Evolutionary conservation across 2,113 vertebrate genomes (phyloP).

Genomic region (Aramus guarauna): DNA sequence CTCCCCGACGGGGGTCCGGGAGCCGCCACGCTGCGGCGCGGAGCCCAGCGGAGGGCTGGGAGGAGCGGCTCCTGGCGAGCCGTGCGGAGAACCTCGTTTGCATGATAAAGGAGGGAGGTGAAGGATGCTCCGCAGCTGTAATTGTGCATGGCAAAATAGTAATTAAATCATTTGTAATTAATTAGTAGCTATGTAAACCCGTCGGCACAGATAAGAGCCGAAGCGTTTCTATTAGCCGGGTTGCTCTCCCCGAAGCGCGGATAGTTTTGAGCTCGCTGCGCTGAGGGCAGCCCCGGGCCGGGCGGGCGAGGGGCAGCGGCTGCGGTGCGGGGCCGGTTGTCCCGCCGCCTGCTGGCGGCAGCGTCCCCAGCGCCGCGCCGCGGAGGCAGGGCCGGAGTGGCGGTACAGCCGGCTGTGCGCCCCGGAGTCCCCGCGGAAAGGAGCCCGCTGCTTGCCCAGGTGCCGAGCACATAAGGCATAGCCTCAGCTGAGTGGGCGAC

Average conservation of each 20-base stretch:
- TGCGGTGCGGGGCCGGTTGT: neutral
- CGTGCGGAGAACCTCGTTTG: neutral
- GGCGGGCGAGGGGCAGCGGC: neutral
- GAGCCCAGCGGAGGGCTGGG: neutral
- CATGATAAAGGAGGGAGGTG: constrained; percentile 18
- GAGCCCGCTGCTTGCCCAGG: neutral
- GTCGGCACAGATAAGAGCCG: neutral
- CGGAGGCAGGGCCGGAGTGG: neutral
- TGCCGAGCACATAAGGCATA: neutral
- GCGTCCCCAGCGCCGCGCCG: neutral
- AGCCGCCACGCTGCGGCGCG: neutral
- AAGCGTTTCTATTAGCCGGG: neutral
- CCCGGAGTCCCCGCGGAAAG: neutral
- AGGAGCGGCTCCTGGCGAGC: neutral
- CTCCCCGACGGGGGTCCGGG: neutral
- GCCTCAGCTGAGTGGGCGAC: neutral
- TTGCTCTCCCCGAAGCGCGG: neutral
- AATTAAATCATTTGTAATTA: constrained; percentile 71
- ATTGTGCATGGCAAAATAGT: constrained; percentile 55
- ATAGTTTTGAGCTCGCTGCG: neutral
- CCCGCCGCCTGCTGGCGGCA: constrained; percentile 43
- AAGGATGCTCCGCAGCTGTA: constrained; percentile 13
- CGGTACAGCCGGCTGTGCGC: neutral
- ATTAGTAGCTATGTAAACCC: constrained; percentile 60
- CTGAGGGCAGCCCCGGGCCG: neutral